Percentiles rank a stretch among this genome's conserved stretches.
These are phyloP conservation scores for Sycophila texana DNA, from an alignment of 2,888 invertebrate species.

Conservation along the genomic window DNA sequence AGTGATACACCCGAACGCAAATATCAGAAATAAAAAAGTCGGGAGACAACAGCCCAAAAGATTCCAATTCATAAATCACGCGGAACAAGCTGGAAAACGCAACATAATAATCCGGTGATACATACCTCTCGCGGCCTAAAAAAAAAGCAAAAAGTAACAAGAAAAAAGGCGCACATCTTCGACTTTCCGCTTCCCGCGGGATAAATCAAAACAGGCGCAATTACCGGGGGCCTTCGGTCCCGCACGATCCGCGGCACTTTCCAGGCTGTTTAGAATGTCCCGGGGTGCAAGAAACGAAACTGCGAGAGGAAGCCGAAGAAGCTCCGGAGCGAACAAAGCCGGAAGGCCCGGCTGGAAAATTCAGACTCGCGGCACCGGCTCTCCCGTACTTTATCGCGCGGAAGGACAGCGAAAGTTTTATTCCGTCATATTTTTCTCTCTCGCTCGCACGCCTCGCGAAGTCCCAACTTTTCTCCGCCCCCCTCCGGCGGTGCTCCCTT, in stretches of 20 bases:
- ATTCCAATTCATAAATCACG: too few species aligned
- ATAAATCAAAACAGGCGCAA: too few species aligned
- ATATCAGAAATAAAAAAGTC: too few species aligned
- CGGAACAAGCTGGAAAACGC: too few species aligned
- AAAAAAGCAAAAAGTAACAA: neutral
- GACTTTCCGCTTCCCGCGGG: neutral
- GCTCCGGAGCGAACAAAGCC: conserved; percentile 14
- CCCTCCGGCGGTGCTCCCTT: neutral
- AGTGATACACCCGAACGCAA: too few species aligned
- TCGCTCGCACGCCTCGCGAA: neutral
- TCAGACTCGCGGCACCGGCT: conserved; percentile 10
- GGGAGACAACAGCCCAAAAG: too few species aligned
- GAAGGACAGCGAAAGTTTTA: conserved; percentile 49
- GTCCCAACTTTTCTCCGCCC: conserved; percentile 29
- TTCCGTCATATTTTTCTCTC: conserved; percentile 53
- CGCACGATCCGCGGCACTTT: neutral
- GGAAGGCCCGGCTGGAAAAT: conserved; percentile 24
- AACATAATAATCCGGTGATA: neutral
- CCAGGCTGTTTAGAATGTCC: conserved; percentile 12
- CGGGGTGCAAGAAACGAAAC: too few species aligned
- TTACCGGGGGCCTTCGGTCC: too few species aligned
- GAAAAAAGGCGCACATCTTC: neutral
- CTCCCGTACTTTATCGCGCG: conserved; percentile 47
- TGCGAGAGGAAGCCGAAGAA: conserved; percentile 1
- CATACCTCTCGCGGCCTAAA: neutral